Base-by-base conservation (phyloP, 2,797 vertebrate genomes). In the Centropyge bicolor region DNA sequence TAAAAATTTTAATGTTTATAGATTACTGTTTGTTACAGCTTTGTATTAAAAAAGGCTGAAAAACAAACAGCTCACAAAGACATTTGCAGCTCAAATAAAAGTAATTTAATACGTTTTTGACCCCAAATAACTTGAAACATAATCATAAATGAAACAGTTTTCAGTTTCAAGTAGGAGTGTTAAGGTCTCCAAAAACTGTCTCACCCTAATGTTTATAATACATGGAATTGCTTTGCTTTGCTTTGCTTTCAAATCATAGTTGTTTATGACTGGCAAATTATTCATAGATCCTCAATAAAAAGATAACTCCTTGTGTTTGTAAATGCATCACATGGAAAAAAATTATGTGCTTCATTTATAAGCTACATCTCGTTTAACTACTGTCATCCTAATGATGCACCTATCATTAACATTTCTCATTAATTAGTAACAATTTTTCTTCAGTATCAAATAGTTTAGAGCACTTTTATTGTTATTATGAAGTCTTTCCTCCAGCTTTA, bases 1-100 rank as follows among this genome's bases (percentile, higher is more conserved):
- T 51, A 41, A 76, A 31, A 67, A 11, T 45, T 71, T 43, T 27
- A 80, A 70, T 57, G 12, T 43, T 61, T 57, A 78, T 46, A 78
- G 51, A 65, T 66, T 22, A 56, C 40, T 66, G 14, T 52, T 61
- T 57, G 12, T 43, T 20, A 19, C 49, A 69, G 65, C 16, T 64
- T 68, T 35, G 22, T 27, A 35, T 71, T 24, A 43, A 56, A 17
- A 4, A 27, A 31, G 14, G 31, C 40, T 43, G 27, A 43, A 57
- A 48, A 41, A 24, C 27, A 22, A 56, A 70, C 10, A 20, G 11
- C 46, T 54, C 45, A 51, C 2, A 7, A 24, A 45, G 5, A n/a
- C 1, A 22, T 43, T 17, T 69, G 38, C 8, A 52, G 40, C 49
- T 65, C 20, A 76, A 24, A 43, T 12, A 10, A 12, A n/a, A 19